A percentile compares a stretch with the other conserved stretches of the same genome.
These are phyloP conservation scores for Actinia equina DNA, from an alignment of 64 coral and sea anemone species.

Conservation along the genomic window DNA sequence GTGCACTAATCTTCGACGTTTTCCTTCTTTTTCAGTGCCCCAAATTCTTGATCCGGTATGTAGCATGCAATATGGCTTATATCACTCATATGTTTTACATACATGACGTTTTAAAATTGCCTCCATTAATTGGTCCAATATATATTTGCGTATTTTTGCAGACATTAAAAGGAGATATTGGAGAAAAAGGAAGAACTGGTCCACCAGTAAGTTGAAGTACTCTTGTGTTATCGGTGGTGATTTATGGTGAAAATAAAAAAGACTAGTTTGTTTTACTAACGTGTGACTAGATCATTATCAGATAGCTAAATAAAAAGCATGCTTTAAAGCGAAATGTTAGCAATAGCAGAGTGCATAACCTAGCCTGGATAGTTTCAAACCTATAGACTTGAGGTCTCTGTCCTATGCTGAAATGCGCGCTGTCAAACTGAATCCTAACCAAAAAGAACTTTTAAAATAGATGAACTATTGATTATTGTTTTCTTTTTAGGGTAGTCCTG, in stretches of 20 bases:
- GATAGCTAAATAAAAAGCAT: no score
- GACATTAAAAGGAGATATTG: conserved; percentile 37
- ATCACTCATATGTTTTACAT: no score
- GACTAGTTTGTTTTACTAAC: no score
- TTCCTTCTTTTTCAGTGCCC: not conserved
- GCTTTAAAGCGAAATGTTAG: no score
- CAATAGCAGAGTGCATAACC: no score
- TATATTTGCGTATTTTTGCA: not conserved
- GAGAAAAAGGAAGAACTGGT: conserved; percentile 34
- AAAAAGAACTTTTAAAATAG: not conserved
- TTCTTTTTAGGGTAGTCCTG: conserved; percentile 37
- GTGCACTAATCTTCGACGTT: not conserved
- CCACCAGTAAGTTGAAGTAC: conserved; percentile 11
- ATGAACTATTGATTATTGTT: not conserved
- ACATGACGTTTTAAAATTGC: not conserved
- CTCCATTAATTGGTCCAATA: not conserved
- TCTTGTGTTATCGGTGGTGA: no score
- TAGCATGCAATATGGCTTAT: not conserved
- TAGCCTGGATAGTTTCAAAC: no score
- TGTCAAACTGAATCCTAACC: no score
- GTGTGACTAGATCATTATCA: no score
- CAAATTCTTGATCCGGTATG: not conserved
- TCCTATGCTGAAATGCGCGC: no score
- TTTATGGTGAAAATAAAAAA: not conserved
- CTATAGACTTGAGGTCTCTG: no score